Percentiles rank a stretch among this genome's conserved stretches.
Evolutionary conservation across 2,888 invertebrate species (phyloP).

Genomic region (Halocaridina rubra): DNA sequence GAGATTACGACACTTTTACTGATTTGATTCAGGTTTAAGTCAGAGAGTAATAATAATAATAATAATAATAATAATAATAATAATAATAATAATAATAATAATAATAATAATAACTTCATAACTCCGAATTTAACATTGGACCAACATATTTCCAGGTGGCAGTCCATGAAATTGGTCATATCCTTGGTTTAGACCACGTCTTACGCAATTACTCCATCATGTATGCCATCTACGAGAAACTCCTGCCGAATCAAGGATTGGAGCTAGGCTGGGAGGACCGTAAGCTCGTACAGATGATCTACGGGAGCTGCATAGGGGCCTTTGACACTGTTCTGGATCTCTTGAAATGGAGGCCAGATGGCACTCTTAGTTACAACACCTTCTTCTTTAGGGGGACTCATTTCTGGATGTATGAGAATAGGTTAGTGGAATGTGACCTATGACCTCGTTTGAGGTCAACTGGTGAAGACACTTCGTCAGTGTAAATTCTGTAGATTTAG

Average conservation of each 20-base stretch:
- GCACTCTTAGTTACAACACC: conserved; percentile 43
- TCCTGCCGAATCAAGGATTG: conserved; percentile 34
- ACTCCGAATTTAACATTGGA: not conserved
- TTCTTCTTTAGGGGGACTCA: conserved; percentile 50
- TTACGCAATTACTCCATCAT: conserved; percentile 45
- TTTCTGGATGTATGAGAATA: conserved; percentile 59
- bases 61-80: no score
- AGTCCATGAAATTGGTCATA: conserved; percentile 61
- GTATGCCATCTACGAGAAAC: conserved; percentile 50
- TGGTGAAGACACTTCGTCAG: no score
- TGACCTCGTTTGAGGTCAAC: no score
- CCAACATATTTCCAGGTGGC: no score
- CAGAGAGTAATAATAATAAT: no score
- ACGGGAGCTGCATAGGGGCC: conserved; percentile 47
- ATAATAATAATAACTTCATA: not conserved
- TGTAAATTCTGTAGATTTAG: no score
- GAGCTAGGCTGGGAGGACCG: conserved; percentile 52
- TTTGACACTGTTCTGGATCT: conserved; percentile 51
- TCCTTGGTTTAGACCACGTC: conserved; percentile 49
- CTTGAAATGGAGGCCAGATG: conserved; percentile 33
- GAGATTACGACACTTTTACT: no score
- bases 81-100: not conserved
- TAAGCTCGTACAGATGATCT: conserved; percentile 36
- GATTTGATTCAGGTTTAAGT: no score
- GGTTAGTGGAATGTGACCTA: conserved; percentile 12